These are phyloP conservation scores for Pycnomerus fuliginosus DNA, from an alignment of 2,888 invertebrate species.

Conservation along the genomic window DNA sequence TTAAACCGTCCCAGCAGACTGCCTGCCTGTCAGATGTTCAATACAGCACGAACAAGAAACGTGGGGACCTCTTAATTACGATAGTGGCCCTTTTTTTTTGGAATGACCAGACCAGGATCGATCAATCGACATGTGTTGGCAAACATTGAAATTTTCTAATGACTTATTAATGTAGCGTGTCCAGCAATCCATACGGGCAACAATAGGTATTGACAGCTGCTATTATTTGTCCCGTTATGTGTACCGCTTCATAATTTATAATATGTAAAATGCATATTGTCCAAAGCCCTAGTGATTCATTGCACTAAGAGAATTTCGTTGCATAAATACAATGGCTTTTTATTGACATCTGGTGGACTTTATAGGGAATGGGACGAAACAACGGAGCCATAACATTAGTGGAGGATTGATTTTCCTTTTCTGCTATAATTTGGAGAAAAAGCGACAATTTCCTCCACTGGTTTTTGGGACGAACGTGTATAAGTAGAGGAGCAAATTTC, in stretches of 20 bases:
- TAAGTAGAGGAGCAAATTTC: slow-evolving; percentile 15
- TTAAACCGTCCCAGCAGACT: slow-evolving; percentile 27
- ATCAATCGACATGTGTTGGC: too few species aligned
- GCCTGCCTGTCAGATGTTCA: slow-evolving; percentile 20
- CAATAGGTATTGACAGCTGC: slow-evolving; percentile 38
- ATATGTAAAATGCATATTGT: slow-evolving; percentile 41
- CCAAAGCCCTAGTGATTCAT: slow-evolving; percentile 34
- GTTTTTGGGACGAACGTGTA: slow-evolving; percentile 11
- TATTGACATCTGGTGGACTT: neutral
- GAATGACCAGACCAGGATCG: too few species aligned
- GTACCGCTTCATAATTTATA: slow-evolving; percentile 40
- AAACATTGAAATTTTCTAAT: too few species aligned
- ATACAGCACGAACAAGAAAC: slow-evolving; percentile 15
- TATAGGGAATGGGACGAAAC: neutral
- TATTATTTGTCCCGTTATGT: slow-evolving; percentile 37
- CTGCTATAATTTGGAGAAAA: slow-evolving; percentile 12
- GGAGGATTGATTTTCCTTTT: slow-evolving; percentile 7
- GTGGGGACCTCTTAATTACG: too few species aligned
- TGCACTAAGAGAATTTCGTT: slow-evolving; percentile 10
- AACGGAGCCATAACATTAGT: slow-evolving; percentile 4
- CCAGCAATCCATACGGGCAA: slow-evolving; percentile 22
- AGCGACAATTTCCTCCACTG: slow-evolving; percentile 9
- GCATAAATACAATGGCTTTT: slow-evolving; percentile 14
- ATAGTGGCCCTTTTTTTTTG: too few species aligned
- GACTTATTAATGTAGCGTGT: slow-evolving; percentile 17